phyloP scores from a whole-genome alignment of 1,140 invertebrate genomes.

The Drosophila ficusphila region DNA sequence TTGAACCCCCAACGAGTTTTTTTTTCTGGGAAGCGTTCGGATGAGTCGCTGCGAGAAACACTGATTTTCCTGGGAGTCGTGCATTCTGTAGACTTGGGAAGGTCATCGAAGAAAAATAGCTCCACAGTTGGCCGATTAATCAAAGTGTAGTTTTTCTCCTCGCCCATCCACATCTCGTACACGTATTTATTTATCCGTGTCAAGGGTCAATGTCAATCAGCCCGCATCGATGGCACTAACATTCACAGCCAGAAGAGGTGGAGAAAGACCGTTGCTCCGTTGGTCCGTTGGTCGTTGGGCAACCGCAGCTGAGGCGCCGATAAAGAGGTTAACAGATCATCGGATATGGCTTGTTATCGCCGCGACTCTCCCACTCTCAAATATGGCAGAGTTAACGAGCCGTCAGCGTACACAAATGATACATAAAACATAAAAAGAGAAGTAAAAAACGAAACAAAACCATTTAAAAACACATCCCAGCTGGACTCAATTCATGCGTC shows the following conservation, averaged over 20 bases:
- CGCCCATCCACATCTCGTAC: neutral
- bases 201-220: slow-evolving; percentile 63
- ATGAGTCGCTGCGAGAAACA: neutral
- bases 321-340: slow-evolving; percentile 33
- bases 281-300: slow-evolving; percentile 21
- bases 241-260: slow-evolving; percentile 10
- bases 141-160: slow-evolving; percentile 12
- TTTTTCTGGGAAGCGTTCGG: slow-evolving; percentile 1
- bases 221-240: slow-evolving; percentile 16
- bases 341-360: slow-evolving; percentile 21
- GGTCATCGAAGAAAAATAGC: slow-evolving; percentile 20
- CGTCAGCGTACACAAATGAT: slow-evolving; percentile 39
- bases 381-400: slow-evolving; percentile 26
- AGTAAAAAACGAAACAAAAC: slow-evolving; percentile 18
- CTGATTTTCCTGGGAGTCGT: too few relatives aligned
- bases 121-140: slow-evolving; percentile 13
- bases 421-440: slow-evolving; percentile 35
- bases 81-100: neutral
- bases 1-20: slow-evolving; percentile 42
- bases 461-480: slow-evolving; percentile 33
- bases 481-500: slow-evolving; percentile 38
- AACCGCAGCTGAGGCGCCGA: slow-evolving; percentile 20
- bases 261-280: too few relatives aligned
- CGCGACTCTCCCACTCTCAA: neutral
- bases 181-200: slow-evolving; percentile 43